phyloP scores from a whole-genome alignment of 2,113 vertebrate species.

The Corapipo altera region DNA sequence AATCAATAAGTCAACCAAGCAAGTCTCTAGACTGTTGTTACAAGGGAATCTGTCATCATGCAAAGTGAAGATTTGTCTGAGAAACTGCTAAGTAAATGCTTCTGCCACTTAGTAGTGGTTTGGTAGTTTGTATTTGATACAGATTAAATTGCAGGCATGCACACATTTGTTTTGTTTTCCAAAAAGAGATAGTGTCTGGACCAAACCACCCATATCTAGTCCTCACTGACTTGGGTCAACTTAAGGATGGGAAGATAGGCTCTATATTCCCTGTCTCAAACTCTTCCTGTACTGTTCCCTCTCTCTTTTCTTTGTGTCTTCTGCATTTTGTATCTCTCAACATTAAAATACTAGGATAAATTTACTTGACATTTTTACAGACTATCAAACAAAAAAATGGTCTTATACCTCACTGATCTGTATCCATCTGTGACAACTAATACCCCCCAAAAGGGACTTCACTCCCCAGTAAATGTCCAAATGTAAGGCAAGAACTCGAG shows the following conservation, averaged over 20 bases:
- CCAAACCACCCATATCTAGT: not conserved
- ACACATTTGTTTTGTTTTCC: not conserved
- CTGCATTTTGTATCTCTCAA: not conserved
- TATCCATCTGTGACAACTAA: conserved; percentile 23
- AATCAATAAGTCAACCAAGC: conserved; percentile 61
- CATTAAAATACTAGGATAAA: conserved; percentile 8
- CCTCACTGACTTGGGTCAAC: not conserved
- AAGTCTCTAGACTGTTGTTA: conserved; percentile 43
- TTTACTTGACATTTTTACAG: not conserved
- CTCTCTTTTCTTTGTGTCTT: not conserved
- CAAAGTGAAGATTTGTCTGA: not conserved
- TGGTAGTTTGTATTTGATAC: not conserved
- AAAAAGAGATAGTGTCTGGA: not conserved
- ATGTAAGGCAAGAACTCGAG: not conserved
- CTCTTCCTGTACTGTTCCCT: not conserved
- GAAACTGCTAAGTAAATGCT: conserved; percentile 34
- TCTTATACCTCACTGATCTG: conserved; percentile 5
- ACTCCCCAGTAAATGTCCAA: conserved; percentile 1
- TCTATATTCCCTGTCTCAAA: not conserved
- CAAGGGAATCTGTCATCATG: not conserved
- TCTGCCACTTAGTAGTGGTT: not conserved
- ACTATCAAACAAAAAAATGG: conserved; percentile 36
- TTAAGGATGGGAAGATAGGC: not conserved
- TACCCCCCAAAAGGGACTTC: not conserved
- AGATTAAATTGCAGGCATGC: not conserved